Conservation (phyloP, 2,888 invertebrate genomes). For the Coecobrya sp. region DNA sequence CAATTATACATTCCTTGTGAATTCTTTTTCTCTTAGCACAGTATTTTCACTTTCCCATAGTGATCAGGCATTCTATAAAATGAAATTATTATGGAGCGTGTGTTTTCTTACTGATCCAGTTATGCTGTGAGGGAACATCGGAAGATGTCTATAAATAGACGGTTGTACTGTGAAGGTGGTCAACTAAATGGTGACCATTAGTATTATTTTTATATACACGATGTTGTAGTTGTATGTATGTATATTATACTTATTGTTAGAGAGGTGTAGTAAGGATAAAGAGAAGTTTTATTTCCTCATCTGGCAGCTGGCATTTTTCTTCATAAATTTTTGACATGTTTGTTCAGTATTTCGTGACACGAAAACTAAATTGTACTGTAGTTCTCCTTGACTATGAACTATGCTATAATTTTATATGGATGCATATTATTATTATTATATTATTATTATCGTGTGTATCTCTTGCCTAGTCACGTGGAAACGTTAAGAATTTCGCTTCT, state of each 20-base stretch:
- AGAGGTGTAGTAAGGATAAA: background rate
- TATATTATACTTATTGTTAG: background rate
- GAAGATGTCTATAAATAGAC: background rate
- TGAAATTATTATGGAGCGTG: background rate
- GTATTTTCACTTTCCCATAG: background rate
- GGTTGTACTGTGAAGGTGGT: background rate
- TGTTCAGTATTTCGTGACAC: slow-evolving; percentile 58
- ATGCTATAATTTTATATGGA: background rate
- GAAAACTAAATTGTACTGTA: slow-evolving; percentile 41
- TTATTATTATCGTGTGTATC: background rate
- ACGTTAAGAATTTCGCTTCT: background rate
- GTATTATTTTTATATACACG: background rate
- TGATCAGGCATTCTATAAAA: background rate
- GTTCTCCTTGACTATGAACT: background rate
- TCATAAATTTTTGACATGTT: slow-evolving; percentile 65
- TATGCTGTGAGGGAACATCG: background rate
- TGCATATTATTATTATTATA: too few relatives aligned
- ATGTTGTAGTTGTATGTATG: too few relatives aligned
- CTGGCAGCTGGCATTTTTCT: slow-evolving; percentile 49
- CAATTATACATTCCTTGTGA: background rate
- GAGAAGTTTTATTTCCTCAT: slow-evolving; percentile 5
- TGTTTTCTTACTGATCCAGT: background rate
- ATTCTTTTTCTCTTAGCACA: background rate
- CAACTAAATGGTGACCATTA: slow-evolving; percentile 10
- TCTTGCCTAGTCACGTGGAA: background rate